Percentiles rank a stretch among this genome's conserved stretches.
Evolutionary conservation across 1,140 invertebrate species (phyloP).

Genomic region (Drosophila bifasciata): DNA sequence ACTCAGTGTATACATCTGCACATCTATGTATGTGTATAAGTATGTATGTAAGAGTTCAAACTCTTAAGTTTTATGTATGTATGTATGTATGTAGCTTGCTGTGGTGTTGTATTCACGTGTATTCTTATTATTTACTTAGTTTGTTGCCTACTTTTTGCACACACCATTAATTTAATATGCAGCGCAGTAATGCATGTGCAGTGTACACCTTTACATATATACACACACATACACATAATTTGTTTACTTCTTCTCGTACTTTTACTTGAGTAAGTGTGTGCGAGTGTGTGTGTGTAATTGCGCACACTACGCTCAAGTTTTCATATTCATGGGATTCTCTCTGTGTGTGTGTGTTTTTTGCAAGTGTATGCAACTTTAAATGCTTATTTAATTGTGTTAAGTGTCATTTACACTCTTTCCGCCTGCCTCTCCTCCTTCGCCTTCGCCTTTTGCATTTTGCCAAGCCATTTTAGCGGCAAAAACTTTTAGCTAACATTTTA

Average conservation of each 20-base stretch:
- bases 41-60: too few relatives aligned
- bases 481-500: constrained; percentile 81
- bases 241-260: neutral
- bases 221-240: neutral
- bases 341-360: constrained; percentile 9
- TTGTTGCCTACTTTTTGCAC: constrained; percentile 58
- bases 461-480: constrained; percentile 68
- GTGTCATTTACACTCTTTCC: constrained; percentile 74
- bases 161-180: constrained; percentile 75
- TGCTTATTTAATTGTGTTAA: constrained; percentile 82
- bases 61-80: too few relatives aligned
- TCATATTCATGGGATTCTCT: constrained; percentile 17
- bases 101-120: too few relatives aligned
- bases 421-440: constrained; percentile 2
- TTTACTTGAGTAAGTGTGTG: constrained; percentile 6
- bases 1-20: too few relatives aligned
- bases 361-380: constrained; percentile 66
- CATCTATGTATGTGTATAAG: too few relatives aligned
- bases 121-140: constrained; percentile 2
- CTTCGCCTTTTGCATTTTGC: constrained; percentile 25
- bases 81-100: too few relatives aligned
- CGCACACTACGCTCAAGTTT: constrained; percentile 49
- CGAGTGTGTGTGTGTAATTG: constrained; percentile 40
- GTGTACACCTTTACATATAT: constrained; percentile 1
- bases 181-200: constrained; percentile 38